Conservation (phyloP, 1,140 invertebrate genomes). For the Scaptomyza hsui region DNA sequence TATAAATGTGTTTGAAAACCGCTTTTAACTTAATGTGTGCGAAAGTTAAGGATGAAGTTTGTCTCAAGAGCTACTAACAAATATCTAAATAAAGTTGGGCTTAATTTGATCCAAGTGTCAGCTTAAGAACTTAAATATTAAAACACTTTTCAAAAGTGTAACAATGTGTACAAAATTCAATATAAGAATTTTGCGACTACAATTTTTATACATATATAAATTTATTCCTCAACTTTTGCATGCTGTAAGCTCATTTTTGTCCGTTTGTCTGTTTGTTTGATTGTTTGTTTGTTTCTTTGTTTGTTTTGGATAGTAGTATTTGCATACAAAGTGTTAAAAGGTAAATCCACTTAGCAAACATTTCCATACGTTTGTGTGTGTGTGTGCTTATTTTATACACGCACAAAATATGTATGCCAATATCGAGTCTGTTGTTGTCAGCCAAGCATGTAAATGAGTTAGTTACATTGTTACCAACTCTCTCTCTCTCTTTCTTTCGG, state of each 20-base stretch:
- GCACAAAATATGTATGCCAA: conserved; percentile 2
- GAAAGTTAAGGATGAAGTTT: too few relatives aligned
- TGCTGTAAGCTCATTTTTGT: conserved; percentile 11
- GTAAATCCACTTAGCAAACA: conserved; percentile 9
- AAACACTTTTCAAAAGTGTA: too few relatives aligned
- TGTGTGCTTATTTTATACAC: conserved; percentile 13
- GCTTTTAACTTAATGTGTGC: not conserved
- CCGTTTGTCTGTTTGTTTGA: not conserved
- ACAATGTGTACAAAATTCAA: too few relatives aligned
- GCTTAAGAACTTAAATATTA: too few relatives aligned
- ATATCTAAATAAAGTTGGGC: too few relatives aligned
- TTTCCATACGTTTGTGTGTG: conserved; percentile 3
- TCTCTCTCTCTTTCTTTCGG: too few relatives aligned
- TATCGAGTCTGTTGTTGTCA: not conserved
- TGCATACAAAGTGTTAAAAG: conserved; percentile 26
- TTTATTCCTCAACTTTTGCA: not conserved
- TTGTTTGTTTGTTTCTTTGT: not conserved
- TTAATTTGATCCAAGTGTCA: too few relatives aligned
- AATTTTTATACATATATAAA: too few relatives aligned
- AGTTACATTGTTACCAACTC: conserved; percentile 18
- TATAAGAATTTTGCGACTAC: too few relatives aligned
- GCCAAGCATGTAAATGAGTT: conserved; percentile 11
- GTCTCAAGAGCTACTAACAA: too few relatives aligned
- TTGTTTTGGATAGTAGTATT: not conserved
- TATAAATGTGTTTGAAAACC: not conserved